Conservation (phyloP, 2,888 invertebrate genomes). For the Macropis europaea region DNA sequence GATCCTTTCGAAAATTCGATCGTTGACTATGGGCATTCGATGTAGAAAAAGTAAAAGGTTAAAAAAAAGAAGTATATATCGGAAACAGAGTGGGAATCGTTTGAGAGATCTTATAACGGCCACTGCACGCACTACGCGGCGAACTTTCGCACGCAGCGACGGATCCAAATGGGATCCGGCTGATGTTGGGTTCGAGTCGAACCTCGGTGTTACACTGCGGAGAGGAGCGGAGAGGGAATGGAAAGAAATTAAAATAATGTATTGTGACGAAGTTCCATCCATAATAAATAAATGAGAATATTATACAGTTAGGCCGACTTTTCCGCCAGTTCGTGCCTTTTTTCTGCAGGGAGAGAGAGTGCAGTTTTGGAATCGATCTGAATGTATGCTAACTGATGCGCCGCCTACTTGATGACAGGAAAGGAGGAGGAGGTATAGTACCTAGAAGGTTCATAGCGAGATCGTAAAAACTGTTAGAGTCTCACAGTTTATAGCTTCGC, state of each 20-base stretch:
- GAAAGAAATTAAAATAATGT: slow-evolving; percentile 72
- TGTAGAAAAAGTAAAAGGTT: slow-evolving; percentile 4
- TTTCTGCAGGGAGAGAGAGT: slow-evolving; percentile 76
- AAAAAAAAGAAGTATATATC: background rate
- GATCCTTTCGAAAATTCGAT: slow-evolving; percentile 44
- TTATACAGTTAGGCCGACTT: slow-evolving; percentile 80
- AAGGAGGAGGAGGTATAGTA: too few species aligned
- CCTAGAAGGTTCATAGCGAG: too few species aligned
- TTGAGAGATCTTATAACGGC: slow-evolving; percentile 35
- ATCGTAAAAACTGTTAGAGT: too few species aligned
- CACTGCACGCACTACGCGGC: slow-evolving; percentile 66
- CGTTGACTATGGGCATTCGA: slow-evolving; percentile 56
- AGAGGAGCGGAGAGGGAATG: slow-evolving; percentile 30
- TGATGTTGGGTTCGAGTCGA: slow-evolving; percentile 31
- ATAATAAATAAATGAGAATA: slow-evolving; percentile 77
- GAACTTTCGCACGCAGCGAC: slow-evolving; percentile 49
- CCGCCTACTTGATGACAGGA: slow-evolving; percentile 26
- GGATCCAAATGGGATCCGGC: slow-evolving; percentile 30
- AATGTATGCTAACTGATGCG: slow-evolving; percentile 56
- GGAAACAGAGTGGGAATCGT: background rate
- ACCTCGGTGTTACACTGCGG: slow-evolving; percentile 62
- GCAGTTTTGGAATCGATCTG: slow-evolving; percentile 62
- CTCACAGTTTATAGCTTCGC: too few species aligned
- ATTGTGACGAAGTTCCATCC: slow-evolving; percentile 80
- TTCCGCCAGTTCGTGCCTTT: slow-evolving; percentile 80